These are phyloP conservation scores for Blastomussa wellsi DNA, from an alignment of 92 coral and sea anemone genomes.

Conservation along the genomic window DNA sequence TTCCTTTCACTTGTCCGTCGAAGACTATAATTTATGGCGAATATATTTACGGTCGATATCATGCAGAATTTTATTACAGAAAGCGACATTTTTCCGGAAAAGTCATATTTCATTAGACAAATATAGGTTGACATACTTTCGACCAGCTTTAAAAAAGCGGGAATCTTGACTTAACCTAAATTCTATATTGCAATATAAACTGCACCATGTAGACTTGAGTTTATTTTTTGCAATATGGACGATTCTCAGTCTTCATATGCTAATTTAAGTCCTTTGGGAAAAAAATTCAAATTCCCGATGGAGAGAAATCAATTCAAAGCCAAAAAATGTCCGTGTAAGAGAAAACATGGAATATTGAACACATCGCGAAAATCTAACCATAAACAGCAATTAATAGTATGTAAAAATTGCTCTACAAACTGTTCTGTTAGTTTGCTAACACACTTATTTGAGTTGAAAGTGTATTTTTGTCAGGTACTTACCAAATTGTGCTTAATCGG, in stretches of 20 bases:
- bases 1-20: not conserved
- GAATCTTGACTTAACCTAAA: not conserved
- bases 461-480: not conserved
- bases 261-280: not conserved
- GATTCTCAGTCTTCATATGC: not conserved
- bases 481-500: constrained; percentile 12
- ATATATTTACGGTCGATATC: not conserved
- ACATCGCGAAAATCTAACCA: not conserved
- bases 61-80: not conserved
- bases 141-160: not conserved
- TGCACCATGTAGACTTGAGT: not conserved
- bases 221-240: not conserved
- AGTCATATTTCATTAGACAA: not conserved
- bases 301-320: not conserved
- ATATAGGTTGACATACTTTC: not conserved
- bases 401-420: not conserved
- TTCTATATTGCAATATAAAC: not conserved
- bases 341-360: not conserved
- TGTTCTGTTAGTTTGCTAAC: not conserved
- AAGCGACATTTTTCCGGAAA: not conserved
- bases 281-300: not conserved
- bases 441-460: not conserved
- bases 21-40: not conserved
- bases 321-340: not conserved
- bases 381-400: not conserved